A percentile compares a stretch with the other conserved stretches of the same genome.
Conservation (phyloP, 2,888 invertebrate species). For the Sesia apiformis region DNA sequence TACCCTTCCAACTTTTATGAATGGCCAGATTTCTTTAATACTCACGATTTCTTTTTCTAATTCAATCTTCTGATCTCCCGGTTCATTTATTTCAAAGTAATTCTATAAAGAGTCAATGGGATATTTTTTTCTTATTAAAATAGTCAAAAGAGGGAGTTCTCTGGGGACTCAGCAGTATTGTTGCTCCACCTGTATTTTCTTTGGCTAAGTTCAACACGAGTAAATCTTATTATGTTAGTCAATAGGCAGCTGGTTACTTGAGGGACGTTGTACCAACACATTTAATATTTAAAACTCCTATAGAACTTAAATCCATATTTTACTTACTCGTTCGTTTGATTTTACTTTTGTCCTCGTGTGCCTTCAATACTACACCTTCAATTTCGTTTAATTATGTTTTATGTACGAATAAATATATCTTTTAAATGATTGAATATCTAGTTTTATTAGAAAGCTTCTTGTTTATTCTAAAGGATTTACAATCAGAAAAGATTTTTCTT, state of each 20-base stretch:
- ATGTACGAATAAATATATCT: too few relatives aligned
- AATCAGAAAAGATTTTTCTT: too few relatives aligned
- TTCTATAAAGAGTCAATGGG: constrained; percentile 40
- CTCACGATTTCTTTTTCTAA: constrained; percentile 61
- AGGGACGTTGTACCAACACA: constrained; percentile 37
- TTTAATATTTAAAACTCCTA: constrained; percentile 42
- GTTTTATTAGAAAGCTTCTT: too few relatives aligned
- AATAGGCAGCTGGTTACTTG: constrained; percentile 59
- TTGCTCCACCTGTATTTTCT: constrained; percentile 61
- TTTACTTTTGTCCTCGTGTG: not conserved
- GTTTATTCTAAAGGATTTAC: too few relatives aligned
- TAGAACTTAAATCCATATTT: not conserved
- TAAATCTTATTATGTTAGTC: constrained; percentile 62
- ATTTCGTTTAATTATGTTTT: too few relatives aligned
- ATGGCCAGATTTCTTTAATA: constrained; percentile 62
- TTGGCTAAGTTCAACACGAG: constrained; percentile 42
- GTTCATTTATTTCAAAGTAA: constrained; percentile 62
- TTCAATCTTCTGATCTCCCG: constrained; percentile 41
- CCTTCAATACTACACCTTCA: not conserved
- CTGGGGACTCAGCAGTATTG: constrained; percentile 47
- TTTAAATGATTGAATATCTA: too few relatives aligned
- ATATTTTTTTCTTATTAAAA: constrained; percentile 65
- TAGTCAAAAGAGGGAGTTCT: constrained; percentile 53
- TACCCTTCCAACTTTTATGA: constrained; percentile 60
- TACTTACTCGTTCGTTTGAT: not conserved